Evolutionary conservation across 2,113 vertebrate species (phyloP).

Genomic region (Rhabdomys dilectus): DNA sequence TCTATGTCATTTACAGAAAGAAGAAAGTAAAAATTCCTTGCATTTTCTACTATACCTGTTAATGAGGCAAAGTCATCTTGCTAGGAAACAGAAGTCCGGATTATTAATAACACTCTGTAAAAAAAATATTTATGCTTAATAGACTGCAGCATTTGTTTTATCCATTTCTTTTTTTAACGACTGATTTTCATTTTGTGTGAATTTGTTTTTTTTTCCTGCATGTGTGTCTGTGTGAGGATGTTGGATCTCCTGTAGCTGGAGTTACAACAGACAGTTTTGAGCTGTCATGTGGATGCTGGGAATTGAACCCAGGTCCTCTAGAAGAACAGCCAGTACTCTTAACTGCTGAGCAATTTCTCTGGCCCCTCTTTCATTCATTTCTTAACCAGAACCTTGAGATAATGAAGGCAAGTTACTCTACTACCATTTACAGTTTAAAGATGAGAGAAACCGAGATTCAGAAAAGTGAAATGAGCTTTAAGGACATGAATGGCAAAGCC

Average conservation of each 20-base stretch:
- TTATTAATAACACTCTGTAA: background rate
- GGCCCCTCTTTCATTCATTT: background rate
- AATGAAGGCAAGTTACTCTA: background rate
- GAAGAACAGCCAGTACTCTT: no score
- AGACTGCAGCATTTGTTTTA: background rate
- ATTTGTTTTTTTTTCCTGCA: no score
- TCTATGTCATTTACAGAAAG: background rate
- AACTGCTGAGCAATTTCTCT: no score
- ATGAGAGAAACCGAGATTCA: slow-evolving; percentile 12
- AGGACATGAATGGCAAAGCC: background rate
- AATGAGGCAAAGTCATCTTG: background rate
- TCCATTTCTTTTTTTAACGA: background rate
- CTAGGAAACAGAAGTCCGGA: slow-evolving; percentile 10
- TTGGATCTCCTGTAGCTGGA: no score
- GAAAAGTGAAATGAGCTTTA: background rate
- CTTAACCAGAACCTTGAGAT: background rate
- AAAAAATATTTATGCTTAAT: background rate
- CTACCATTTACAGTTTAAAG: background rate
- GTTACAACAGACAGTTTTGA: no score
- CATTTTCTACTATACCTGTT: background rate
- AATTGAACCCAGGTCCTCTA: no score
- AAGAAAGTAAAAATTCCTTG: background rate
- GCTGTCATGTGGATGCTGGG: no score
- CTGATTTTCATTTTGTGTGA: no score
- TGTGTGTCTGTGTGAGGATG: no score